phyloP scores from a whole-genome alignment of 2,888 invertebrate species.

The Linnaemya vulpina region DNA sequence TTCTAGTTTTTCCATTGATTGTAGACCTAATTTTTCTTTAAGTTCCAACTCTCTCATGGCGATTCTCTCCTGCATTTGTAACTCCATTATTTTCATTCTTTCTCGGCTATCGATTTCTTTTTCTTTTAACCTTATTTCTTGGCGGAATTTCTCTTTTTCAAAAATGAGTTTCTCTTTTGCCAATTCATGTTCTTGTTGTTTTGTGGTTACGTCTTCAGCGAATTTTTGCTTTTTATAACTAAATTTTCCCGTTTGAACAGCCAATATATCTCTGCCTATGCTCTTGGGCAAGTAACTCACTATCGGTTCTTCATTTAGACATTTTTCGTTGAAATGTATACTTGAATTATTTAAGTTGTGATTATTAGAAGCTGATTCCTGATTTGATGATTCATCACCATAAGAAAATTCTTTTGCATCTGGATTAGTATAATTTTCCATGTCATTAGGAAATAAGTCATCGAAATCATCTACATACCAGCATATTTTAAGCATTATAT shows the following conservation, averaged over 20 bases:
- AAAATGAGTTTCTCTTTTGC: conserved; percentile 22
- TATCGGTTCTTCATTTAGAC: conserved; percentile 24
- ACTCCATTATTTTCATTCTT: conserved; percentile 46
- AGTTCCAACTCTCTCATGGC: conserved; percentile 56
- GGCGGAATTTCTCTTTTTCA: conserved; percentile 51
- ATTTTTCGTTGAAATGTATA: conserved; percentile 9
- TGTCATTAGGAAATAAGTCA: conserved; percentile 41
- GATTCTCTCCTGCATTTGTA: conserved; percentile 59
- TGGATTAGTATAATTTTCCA: neutral
- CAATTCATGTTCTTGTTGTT: conserved; percentile 26
- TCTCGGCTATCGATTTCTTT: conserved; percentile 50
- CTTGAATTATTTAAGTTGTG: conserved; percentile 29
- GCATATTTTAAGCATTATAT: conserved; percentile 41
- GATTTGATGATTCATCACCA: conserved; percentile 47
- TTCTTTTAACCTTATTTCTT: conserved; percentile 41
- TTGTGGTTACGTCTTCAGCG: conserved; percentile 12
- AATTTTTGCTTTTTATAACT: conserved; percentile 36
- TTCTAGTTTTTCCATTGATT: conserved; percentile 32
- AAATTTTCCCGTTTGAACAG: conserved; percentile 51
- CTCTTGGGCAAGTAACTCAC: conserved; percentile 32
- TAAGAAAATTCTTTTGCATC: conserved; percentile 16
- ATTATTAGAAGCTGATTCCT: conserved; percentile 20
- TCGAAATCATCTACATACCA: conserved; percentile 62
- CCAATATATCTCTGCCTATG: conserved; percentile 53
- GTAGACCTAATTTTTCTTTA: conserved; percentile 35